Evolutionary conservation across 1,140 invertebrate genomes (phyloP), one percentile per base, ranked within the genome.

Genomic region (Diprion similis): DNA sequence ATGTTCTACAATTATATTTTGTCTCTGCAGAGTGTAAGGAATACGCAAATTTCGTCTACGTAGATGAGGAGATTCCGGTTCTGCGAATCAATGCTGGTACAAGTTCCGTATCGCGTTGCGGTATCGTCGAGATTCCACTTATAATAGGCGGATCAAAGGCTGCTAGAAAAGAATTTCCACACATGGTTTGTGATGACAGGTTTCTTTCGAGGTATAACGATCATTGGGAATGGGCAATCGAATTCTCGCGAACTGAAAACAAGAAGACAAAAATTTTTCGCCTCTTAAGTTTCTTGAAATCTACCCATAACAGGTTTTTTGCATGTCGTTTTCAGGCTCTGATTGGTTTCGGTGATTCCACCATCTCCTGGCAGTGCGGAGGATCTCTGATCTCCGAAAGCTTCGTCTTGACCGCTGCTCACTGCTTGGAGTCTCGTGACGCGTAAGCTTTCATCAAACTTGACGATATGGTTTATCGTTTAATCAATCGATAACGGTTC

Each of bases 391-490:
- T 92, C 69, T 90, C 88, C 68, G 86, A 89, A 68, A 78, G 85
- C 74, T 91, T 84, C 76, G 84, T 91, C 13, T 75, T 91, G n/a
- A 91, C 90, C 10, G 91, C 91, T 10, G 87, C 86, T 9, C 89
- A 90, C 76, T 90, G 89, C 72, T 65, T 84, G 17, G 73, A 84
- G 46, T 82, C 84, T 3, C 59, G 71, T 46, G 70, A 80, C 77
- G 80, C 77, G 81, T 83, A 80, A 73, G 46, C 71, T 4, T 64
- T 1, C 1, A 64, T 64, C 24, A 37, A 37, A 37, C 24, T 37
- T 37, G 24, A 37, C 24, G 6, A 37, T n/a, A n/a, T 37, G 1
- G 6, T 37, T 37, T 37, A 37, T 37, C 24, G 24, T 4, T 37
- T 37, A 37, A 37, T 37, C 6, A 37, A 37, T 37, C 24, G 6